phyloP scores from a whole-genome alignment of 2,888 invertebrate genomes.

The Dioctria linearis region DNA sequence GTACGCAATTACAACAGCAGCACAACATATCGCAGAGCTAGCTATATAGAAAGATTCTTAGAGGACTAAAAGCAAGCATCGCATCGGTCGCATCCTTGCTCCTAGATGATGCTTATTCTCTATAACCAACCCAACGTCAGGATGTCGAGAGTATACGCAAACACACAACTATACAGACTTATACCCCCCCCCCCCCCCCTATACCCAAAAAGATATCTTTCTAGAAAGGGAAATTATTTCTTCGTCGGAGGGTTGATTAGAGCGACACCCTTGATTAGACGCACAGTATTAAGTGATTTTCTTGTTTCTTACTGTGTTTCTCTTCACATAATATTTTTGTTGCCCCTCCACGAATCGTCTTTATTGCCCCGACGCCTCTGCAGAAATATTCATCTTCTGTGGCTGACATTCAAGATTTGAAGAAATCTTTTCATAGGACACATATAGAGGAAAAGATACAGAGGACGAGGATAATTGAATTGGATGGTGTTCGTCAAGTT shows the following conservation, averaged over 20 bases:
- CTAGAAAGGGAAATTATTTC: conserved; percentile 48
- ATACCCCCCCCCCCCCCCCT: too few relatives aligned
- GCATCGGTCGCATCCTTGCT: too few relatives aligned
- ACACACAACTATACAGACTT: not conserved
- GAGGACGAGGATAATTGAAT: not conserved
- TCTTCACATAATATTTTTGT: not conserved
- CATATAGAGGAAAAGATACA: not conserved
- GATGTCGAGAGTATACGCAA: conserved; percentile 1
- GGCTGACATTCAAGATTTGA: not conserved
- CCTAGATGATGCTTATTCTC: too few relatives aligned
- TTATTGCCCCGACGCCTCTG: not conserved
- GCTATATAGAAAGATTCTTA: too few relatives aligned
- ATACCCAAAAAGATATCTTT: not conserved
- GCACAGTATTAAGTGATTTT: conserved; percentile 55
- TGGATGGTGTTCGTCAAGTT: not conserved
- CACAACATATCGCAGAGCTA: too few relatives aligned
- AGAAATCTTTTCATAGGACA: conserved; percentile 6
- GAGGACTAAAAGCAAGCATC: too few relatives aligned
- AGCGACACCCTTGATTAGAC: conserved; percentile 53
- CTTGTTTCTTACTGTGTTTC: conserved; percentile 35
- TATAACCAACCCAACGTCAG: not conserved
- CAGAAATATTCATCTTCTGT: not conserved
- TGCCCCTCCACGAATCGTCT: not conserved
- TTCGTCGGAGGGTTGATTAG: conserved; percentile 52
- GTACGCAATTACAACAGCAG: too few relatives aligned